A percentile compares a stretch with the other conserved stretches of the same genome.
These are phyloP conservation scores for Melanotaenia nigrans DNA, from an alignment of 2,797 vertebrate genomes.

Conservation along the genomic window DNA sequence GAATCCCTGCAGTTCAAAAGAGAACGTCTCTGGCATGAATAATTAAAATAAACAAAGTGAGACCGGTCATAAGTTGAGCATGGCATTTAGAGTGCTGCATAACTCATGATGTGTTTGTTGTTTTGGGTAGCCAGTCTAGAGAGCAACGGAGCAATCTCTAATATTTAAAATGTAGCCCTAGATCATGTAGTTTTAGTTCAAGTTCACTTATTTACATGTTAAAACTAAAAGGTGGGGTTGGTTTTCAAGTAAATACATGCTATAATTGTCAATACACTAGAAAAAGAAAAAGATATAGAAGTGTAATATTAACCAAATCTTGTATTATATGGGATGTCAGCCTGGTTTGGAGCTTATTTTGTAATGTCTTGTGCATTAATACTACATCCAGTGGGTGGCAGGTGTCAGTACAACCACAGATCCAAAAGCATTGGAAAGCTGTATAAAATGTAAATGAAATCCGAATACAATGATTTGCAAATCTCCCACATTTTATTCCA, in stretches of 20 bases:
- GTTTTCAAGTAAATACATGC: not conserved
- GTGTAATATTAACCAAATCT: not conserved
- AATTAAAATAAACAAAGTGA: slow-evolving; percentile 29
- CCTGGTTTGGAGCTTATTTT: not conserved
- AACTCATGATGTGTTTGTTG: slow-evolving; percentile 23
- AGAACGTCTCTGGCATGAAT: slow-evolving; percentile 26
- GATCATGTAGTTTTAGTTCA: not conserved
- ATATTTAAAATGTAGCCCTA: not conserved
- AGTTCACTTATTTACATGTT: not conserved
- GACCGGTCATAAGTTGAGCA: not conserved
- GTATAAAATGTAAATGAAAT: too few relatives aligned
- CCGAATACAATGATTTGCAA: too few relatives aligned
- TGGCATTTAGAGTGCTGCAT: slow-evolving; percentile 15
- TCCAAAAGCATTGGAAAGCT: too few relatives aligned
- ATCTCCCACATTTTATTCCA: too few relatives aligned
- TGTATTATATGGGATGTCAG: not conserved
- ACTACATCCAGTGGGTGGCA: not conserved
- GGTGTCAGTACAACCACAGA: not conserved
- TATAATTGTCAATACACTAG: not conserved
- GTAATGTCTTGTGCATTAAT: not conserved
- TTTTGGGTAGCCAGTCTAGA: not conserved
- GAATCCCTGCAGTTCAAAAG: slow-evolving; percentile 15
- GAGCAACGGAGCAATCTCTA: not conserved
- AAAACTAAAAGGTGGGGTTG: not conserved
- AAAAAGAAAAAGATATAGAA: not conserved